A percentile compares a stretch with the other conserved stretches of the same genome.
Evolutionary conservation across 2,797 vertebrate species (phyloP).

Genomic region (Australoheros facetus): DNA sequence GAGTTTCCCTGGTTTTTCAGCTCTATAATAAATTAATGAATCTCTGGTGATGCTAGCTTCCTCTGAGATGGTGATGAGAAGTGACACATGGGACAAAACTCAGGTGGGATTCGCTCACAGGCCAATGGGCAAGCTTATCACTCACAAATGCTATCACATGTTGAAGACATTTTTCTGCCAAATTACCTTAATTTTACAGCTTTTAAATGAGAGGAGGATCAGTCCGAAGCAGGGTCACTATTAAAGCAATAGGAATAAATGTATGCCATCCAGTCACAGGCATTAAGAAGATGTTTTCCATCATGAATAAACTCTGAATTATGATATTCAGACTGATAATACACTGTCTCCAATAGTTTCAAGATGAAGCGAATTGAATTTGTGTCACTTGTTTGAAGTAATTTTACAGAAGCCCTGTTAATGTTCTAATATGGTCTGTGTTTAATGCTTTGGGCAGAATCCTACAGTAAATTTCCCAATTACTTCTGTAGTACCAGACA

Average conservation of each 20-base stretch:
- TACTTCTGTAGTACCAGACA: constrained; percentile 59
- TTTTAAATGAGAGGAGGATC: constrained; percentile 31
- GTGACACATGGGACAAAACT: constrained; percentile 24
- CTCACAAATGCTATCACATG: constrained; percentile 33
- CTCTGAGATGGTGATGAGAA: constrained; percentile 34
- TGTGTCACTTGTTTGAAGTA: constrained; percentile 51
- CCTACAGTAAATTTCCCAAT: constrained; percentile 58
- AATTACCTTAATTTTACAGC: constrained; percentile 28
- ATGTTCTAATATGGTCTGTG: constrained; percentile 47
- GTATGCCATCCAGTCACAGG: not conserved
- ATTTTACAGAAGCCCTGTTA: constrained; percentile 43
- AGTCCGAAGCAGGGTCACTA: not conserved
- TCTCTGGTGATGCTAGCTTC: constrained; percentile 32
- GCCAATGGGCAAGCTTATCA: constrained; percentile 48
- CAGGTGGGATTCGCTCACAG: constrained; percentile 47
- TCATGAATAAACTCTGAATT: not conserved
- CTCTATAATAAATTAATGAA: constrained; percentile 53
- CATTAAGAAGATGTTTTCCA: not conserved
- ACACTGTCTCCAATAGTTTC: constrained; percentile 25
- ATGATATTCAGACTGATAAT: constrained; percentile 17
- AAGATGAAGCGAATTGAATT: constrained; percentile 37
- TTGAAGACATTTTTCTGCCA: constrained; percentile 30
- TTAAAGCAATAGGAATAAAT: not conserved
- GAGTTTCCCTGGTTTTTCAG: constrained; percentile 17
- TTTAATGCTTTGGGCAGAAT: constrained; percentile 52